These are phyloP conservation scores for Sturnus vulgaris DNA, from an alignment of 2,113 vertebrate species.

Conservation along the genomic window DNA sequence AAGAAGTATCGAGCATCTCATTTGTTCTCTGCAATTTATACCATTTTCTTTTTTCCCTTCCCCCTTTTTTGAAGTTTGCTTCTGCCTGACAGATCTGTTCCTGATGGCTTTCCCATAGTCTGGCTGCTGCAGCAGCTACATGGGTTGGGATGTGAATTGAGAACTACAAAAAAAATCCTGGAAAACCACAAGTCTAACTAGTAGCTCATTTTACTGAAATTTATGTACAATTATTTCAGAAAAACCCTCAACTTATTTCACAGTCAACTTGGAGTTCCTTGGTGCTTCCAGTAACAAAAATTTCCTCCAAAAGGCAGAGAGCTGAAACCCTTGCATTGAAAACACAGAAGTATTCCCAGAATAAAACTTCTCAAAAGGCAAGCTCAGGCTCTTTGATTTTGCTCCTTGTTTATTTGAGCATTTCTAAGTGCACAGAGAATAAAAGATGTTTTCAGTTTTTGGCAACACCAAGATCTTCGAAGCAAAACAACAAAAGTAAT, in stretches of 20 bases:
- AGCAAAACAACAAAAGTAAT: background rate
- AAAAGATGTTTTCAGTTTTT: background rate
- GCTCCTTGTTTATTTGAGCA: background rate
- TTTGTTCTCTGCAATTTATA: background rate
- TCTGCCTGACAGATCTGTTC: background rate
- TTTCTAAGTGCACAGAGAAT: background rate
- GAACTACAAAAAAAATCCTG: background rate
- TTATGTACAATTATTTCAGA: background rate
- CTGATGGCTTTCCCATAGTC: background rate
- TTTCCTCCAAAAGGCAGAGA: background rate
- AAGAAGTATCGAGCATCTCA: background rate
- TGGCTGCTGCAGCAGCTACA: background rate
- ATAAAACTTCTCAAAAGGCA: background rate
- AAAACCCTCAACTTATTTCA: background rate
- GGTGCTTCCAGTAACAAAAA: background rate
- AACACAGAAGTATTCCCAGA: background rate
- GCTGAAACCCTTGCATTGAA: background rate
- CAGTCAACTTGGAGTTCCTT: background rate
- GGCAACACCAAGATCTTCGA: background rate
- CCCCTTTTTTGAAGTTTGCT: background rate
- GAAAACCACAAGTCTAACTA: background rate
- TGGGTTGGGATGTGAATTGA: background rate
- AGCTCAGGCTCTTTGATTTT: background rate
- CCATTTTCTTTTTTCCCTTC: background rate
- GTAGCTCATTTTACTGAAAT: background rate